Percentiles rank a stretch among this genome's conserved stretches.
Evolutionary conservation across 2,888 invertebrate genomes (phyloP).

Genomic region (Disparrhopalites patrizii): DNA sequence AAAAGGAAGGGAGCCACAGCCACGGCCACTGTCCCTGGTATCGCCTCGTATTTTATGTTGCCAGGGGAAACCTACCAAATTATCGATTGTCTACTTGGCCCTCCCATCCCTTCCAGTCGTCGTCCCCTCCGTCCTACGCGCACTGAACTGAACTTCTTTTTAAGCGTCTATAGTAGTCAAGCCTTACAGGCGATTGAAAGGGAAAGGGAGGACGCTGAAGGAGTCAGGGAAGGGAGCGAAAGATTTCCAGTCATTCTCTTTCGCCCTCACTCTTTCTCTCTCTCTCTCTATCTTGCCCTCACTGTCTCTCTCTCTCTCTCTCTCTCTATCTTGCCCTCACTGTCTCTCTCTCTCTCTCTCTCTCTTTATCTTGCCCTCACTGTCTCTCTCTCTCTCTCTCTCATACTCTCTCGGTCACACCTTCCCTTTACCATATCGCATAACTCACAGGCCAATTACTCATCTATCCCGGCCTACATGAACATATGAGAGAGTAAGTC

Average conservation of each 20-base stretch:
- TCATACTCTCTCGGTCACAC: too few relatives aligned
- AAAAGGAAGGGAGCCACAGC: slow-evolving; percentile 21
- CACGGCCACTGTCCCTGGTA: slow-evolving; percentile 21
- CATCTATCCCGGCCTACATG: too few relatives aligned
- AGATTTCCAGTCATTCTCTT: background rate
- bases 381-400: background rate
- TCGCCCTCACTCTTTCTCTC: background rate
- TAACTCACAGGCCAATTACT: too few relatives aligned
- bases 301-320: background rate
- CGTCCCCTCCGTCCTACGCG: slow-evolving; percentile 24
- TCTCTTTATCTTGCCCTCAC: too few relatives aligned
- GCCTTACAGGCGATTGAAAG: slow-evolving; percentile 14
- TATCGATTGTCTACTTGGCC: slow-evolving; percentile 27
- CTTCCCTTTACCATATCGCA: too few relatives aligned
- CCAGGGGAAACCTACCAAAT: slow-evolving; percentile 27
- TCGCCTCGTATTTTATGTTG: slow-evolving; percentile 18
- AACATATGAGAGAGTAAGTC: too few relatives aligned
- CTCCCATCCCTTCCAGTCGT: slow-evolving; percentile 16
- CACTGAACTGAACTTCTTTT: slow-evolving; percentile 6
- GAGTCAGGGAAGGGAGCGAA: slow-evolving; percentile 3
- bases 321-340: slow-evolving; percentile 1
- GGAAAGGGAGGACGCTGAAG: slow-evolving; percentile 14
- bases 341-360: too few relatives aligned
- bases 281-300: too few relatives aligned
- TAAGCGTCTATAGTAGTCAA: too few relatives aligned